Percentiles rank a stretch among this genome's conserved stretches.
Evolutionary conservation across 2,113 vertebrate species (phyloP).

Genomic region (Pelecanoides urinatrix): DNA sequence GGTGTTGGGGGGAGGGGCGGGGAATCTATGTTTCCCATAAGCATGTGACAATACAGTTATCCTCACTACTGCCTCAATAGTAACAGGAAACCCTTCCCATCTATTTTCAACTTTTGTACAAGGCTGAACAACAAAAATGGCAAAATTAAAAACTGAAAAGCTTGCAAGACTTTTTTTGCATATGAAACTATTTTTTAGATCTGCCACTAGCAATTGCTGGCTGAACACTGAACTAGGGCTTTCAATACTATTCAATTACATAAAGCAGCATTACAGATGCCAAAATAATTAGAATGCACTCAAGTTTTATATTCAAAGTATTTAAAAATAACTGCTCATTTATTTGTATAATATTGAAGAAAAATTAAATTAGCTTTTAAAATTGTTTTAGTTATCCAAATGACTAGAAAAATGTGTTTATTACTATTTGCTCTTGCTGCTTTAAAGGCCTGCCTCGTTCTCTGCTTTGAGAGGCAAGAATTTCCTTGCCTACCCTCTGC

Average conservation of each 20-base stretch:
- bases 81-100: background rate
- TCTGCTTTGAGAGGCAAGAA: background rate
- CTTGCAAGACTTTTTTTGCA: background rate
- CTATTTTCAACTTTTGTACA: background rate
- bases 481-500: background rate
- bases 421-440: background rate
- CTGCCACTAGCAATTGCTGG: background rate
- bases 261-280: background rate
- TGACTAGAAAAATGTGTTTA: background rate
- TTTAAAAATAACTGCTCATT: slow-evolving; percentile 16
- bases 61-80: background rate
- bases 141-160: background rate
- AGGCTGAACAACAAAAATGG: background rate
- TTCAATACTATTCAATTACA: slow-evolving; percentile 11
- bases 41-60: background rate
- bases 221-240: background rate
- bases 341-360: background rate
- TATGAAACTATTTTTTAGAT: background rate
- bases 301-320: background rate
- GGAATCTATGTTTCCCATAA: background rate
- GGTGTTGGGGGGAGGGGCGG: too few relatives aligned
- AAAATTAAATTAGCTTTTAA: background rate
- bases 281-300: background rate
- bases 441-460: background rate
- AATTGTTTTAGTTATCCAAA: background rate